Percentiles rank a stretch among this genome's conserved stretches.
phyloP scores from a whole-genome alignment of 2,797 vertebrate species.

The Phoxinus dragarum region DNA sequence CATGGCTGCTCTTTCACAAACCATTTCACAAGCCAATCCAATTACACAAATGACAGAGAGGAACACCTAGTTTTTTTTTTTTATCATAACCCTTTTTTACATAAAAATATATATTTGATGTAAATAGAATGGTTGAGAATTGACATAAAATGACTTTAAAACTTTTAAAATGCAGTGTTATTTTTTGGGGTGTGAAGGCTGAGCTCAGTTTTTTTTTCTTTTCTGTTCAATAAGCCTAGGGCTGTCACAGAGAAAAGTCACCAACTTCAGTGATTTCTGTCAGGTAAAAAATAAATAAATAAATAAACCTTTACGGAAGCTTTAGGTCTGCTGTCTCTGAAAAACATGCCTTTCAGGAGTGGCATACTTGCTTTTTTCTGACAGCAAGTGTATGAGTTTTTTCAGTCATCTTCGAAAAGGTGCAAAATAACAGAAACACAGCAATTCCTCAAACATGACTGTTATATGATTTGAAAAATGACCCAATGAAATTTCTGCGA shows the following conservation, averaged over 20 bases:
- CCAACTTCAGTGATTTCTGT: neutral
- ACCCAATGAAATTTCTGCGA: slow-evolving; percentile 23
- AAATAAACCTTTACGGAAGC: neutral
- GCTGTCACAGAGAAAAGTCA: slow-evolving; percentile 18
- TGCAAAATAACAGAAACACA: slow-evolving; percentile 2
- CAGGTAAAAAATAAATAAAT: neutral
- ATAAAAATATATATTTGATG: neutral
- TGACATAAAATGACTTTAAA: neutral
- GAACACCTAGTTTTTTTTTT: neutral
- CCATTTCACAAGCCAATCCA: neutral
- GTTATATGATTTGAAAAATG: slow-evolving; percentile 31
- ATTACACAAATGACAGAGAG: neutral
- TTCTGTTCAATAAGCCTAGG: neutral
- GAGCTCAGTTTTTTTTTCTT: neutral
- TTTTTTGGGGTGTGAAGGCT: neutral
- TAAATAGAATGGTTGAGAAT: neutral
- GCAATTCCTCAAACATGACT: slow-evolving; percentile 25
- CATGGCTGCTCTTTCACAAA: neutral
- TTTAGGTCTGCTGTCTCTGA: neutral
- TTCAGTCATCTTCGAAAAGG: slow-evolving; percentile 15
- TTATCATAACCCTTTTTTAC: neutral
- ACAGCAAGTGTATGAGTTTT: neutral
- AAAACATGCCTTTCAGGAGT: slow-evolving; percentile 1
- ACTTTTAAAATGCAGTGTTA: neutral
- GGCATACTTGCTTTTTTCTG: slow-evolving; percentile 1